Evolutionary conservation across 2,797 vertebrate genomes (phyloP).

Genomic region (Ptychadena robeensis): DNA sequence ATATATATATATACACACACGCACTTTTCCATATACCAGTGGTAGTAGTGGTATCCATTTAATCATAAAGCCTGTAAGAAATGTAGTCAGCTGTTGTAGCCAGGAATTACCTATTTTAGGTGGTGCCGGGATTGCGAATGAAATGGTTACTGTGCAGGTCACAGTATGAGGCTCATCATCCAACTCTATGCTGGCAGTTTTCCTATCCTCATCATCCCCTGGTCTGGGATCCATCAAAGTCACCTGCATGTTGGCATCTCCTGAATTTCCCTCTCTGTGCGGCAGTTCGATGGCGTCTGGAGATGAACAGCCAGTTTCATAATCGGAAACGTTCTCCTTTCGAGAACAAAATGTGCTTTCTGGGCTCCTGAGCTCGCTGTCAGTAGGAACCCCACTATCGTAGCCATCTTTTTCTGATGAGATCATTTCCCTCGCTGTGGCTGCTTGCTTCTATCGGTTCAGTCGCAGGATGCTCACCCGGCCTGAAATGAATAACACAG

Average conservation of each 20-base stretch:
- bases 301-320: slow-evolving; percentile 9
- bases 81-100: no score
- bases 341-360: background rate
- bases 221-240: background rate
- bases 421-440: background rate
- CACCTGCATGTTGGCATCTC: background rate
- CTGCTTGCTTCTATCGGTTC: background rate
- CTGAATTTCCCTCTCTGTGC: background rate
- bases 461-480: background rate
- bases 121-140: slow-evolving; percentile 65
- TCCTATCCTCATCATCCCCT: background rate
- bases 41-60: no score
- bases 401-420: background rate
- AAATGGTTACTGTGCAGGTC: slow-evolving; percentile 64
- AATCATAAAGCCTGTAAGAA: background rate
- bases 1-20: no score
- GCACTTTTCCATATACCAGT: no score
- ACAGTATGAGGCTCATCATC: slow-evolving; percentile 48
- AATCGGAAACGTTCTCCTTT: slow-evolving; percentile 1
- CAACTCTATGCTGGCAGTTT: background rate
- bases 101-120: slow-evolving; percentile 28
- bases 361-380: background rate
- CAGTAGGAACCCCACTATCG: background rate
- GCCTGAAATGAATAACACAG: no score
- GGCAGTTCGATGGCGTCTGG: background rate